Evolutionary conservation across 2,113 vertebrate species (phyloP).

Genomic region (Loxodonta africana): DNA sequence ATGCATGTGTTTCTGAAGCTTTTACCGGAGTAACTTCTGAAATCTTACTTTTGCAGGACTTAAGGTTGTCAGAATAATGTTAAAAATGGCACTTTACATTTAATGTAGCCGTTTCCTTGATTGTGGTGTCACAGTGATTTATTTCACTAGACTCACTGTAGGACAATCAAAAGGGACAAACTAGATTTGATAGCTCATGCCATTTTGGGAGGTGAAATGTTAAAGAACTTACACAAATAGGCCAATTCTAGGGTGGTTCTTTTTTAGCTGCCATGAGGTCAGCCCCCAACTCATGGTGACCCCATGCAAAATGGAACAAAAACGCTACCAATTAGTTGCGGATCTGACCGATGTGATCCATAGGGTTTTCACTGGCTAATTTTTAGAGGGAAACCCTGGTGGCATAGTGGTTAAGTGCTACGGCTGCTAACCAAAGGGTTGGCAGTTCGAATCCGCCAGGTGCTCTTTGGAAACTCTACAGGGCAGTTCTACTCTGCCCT

Average conservation of each 20-base stretch:
- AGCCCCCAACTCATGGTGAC: background rate
- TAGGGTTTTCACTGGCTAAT: background rate
- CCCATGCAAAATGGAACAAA: background rate
- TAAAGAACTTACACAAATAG: conserved; percentile 55
- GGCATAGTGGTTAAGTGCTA: no score
- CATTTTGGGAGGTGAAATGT: conserved; percentile 30
- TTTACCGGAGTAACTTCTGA: background rate
- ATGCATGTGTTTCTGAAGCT: conserved; percentile 61
- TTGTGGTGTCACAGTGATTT: conserved; percentile 13
- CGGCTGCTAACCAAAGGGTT: no score
- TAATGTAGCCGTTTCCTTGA: background rate
- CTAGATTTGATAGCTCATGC: conserved; percentile 72
- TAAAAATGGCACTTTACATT: background rate
- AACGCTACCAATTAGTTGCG: background rate
- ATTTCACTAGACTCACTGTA: background rate
- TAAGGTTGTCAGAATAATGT: background rate
- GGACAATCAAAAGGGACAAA: conserved; percentile 66
- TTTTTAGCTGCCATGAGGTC: background rate
- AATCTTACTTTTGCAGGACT: conserved; percentile 30
- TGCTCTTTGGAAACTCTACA: no score
- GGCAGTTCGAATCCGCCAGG: no score
- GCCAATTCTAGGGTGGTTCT: conserved; percentile 66
- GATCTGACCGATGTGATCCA: background rate
- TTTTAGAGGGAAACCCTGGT: background rate
- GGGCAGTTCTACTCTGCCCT: no score